Evolutionary conservation across 2,888 invertebrate species (phyloP).

Genomic region (Leptopilina syphax): DNA sequence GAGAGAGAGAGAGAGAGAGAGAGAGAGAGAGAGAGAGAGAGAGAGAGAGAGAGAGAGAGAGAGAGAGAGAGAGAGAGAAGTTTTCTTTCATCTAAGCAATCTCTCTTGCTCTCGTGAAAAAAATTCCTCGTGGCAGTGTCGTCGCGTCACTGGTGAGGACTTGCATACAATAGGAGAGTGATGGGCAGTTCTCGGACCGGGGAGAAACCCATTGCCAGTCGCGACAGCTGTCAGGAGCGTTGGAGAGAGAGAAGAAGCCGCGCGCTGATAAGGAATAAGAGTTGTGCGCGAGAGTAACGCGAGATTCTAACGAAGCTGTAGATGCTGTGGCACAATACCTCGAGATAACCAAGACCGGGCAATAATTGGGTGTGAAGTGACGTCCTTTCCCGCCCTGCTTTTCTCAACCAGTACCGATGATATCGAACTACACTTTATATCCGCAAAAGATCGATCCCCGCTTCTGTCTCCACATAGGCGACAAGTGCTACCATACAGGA

Average conservation of each 20-base stretch:
- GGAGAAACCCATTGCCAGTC: constrained; percentile 50
- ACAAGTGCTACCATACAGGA: too few species aligned
- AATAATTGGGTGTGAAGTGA: constrained; percentile 59
- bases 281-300: constrained; percentile 30
- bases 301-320: constrained; percentile 44
- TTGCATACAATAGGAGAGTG: constrained; percentile 43
- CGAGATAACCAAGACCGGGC: constrained; percentile 49
- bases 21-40: too few species aligned
- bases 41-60: too few species aligned
- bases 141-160: constrained; percentile 23
- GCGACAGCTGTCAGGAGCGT: constrained; percentile 43
- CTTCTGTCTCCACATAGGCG: constrained; percentile 20
- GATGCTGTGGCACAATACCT: constrained; percentile 41
- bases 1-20: too few species aligned
- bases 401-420: constrained; percentile 48
- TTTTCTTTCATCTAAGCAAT: too few species aligned
- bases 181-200: constrained; percentile 41
- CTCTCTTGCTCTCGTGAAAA: too few species aligned
- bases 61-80: too few species aligned
- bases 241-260: constrained; percentile 5
- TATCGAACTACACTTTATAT: constrained; percentile 52
- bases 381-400: constrained; percentile 51
- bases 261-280: constrained; percentile 41
- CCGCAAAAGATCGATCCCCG: constrained; percentile 35
- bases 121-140: background rate